These are phyloP conservation scores for Unio pictorum DNA, from an alignment of 2,888 invertebrate genomes.

Conservation along the genomic window DNA sequence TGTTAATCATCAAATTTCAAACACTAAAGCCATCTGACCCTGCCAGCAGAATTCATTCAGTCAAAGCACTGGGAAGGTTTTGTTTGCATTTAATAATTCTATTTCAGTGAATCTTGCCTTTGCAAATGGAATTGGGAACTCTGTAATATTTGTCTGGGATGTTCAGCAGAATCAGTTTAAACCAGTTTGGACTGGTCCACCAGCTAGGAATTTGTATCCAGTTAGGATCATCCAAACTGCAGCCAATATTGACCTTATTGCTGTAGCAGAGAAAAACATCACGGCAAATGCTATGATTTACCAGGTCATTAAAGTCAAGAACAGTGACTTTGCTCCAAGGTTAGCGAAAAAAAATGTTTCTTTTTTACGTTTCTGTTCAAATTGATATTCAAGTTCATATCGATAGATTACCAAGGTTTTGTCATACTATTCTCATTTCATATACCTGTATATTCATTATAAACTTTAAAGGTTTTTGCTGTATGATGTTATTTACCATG, in stretches of 20 bases:
- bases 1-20: too few relatives aligned
- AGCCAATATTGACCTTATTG: constrained; percentile 43
- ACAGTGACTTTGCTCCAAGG: constrained; percentile 67
- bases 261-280: constrained; percentile 40
- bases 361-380: not conserved
- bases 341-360: constrained; percentile 11
- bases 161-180: constrained; percentile 44
- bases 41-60: too few relatives aligned
- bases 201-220: constrained; percentile 49
- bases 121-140: constrained; percentile 54
- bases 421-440: too few relatives aligned
- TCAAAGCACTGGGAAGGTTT: too few relatives aligned
- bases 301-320: constrained; percentile 52
- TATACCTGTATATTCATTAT: too few relatives aligned
- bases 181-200: constrained; percentile 54
- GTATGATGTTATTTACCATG: too few relatives aligned
- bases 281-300: constrained; percentile 38
- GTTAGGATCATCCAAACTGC: constrained; percentile 50
- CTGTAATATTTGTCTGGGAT: constrained; percentile 61
- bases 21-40: too few relatives aligned
- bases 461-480: too few relatives aligned
- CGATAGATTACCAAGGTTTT: too few relatives aligned
- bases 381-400: too few relatives aligned
- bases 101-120: constrained; percentile 57
- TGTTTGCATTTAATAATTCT: constrained; percentile 2